Conservation (phyloP, 1,140 invertebrate species). For the Triops cancriformis region DNA sequence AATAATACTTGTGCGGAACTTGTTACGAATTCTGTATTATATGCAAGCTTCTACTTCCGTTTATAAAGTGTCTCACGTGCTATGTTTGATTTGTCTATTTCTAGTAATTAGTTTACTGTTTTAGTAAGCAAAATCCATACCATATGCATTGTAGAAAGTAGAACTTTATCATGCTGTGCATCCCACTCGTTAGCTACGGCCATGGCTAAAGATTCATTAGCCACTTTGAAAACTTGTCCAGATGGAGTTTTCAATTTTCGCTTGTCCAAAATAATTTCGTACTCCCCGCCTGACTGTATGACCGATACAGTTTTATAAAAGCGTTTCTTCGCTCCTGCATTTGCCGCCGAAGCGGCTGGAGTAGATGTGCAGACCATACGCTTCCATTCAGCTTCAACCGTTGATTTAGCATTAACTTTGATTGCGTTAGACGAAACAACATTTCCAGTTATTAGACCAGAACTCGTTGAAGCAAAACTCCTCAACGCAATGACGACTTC, state of each 20-base stretch:
- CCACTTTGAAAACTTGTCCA: constrained; percentile 64
- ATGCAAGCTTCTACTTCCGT: too few species aligned
- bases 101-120: constrained; percentile 27
- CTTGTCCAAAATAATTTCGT: constrained; percentile 70
- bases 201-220: constrained; percentile 77
- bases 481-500: not conserved
- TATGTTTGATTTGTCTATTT: constrained; percentile 26
- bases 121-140: constrained; percentile 44
- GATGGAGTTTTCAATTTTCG: constrained; percentile 79
- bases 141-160: constrained; percentile 76
- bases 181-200: constrained; percentile 89
- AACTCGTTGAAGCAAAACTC: not conserved
- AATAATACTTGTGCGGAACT: too few species aligned
- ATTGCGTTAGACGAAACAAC: not conserved
- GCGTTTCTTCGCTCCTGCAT: constrained; percentile 42
- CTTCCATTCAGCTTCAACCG: not conserved
- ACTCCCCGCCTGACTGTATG: constrained; percentile 45
- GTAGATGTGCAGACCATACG: not conserved
- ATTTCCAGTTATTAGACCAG: not conserved
- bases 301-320: constrained; percentile 63
- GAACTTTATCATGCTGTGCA: constrained; percentile 66
- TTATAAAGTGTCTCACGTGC: too few species aligned
- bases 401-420: not conserved
- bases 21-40: too few species aligned
- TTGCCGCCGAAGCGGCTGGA: not conserved